A percentile compares a stretch with the other conserved stretches of the same genome.
Conservation (phyloP, 1,140 invertebrate species). For the Scaptomyza graminum region DNA sequence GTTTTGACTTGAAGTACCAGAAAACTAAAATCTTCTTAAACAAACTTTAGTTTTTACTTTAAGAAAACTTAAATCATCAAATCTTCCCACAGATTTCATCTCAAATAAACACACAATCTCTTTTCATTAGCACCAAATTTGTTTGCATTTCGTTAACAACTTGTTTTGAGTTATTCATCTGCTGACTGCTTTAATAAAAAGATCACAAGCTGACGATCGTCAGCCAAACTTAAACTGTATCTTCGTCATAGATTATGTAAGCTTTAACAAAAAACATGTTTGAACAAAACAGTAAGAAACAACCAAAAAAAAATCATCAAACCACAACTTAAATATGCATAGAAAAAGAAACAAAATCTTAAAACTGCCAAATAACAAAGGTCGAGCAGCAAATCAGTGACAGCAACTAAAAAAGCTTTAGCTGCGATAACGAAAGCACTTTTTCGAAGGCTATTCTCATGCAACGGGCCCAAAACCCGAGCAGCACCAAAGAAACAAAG, state of each 20-base stretch:
- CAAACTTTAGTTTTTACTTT: too few species aligned
- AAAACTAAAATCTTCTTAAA: too few species aligned
- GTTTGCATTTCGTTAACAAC: slow-evolving; percentile 11
- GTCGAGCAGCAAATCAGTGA: slow-evolving; percentile 51
- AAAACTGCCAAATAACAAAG: slow-evolving; percentile 70
- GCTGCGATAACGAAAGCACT: slow-evolving; percentile 40
- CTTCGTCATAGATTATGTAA: slow-evolving; percentile 59
- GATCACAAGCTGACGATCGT: neutral
- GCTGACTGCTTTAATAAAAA: slow-evolving; percentile 14
- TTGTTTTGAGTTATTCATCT: slow-evolving; percentile 42
- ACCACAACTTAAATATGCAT: slow-evolving; percentile 4
- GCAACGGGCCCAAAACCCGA: slow-evolving; percentile 66
- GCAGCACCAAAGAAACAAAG: slow-evolving; percentile 41
- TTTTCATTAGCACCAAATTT: neutral
- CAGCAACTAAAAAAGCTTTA: slow-evolving; percentile 20
- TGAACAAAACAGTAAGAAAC: slow-evolving; percentile 10
- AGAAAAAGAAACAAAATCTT: slow-evolving; percentile 49
- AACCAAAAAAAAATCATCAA: too few species aligned
- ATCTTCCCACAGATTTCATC: neutral
- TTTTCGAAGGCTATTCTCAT: slow-evolving; percentile 76
- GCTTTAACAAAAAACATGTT: slow-evolving; percentile 64
- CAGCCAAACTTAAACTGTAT: slow-evolving; percentile 32
- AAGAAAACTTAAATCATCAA: too few species aligned
- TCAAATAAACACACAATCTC: neutral
- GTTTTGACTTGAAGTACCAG: too few species aligned